Evolutionary conservation across 2,888 invertebrate species (phyloP).

Genomic region (Dysmachus trigonus): DNA sequence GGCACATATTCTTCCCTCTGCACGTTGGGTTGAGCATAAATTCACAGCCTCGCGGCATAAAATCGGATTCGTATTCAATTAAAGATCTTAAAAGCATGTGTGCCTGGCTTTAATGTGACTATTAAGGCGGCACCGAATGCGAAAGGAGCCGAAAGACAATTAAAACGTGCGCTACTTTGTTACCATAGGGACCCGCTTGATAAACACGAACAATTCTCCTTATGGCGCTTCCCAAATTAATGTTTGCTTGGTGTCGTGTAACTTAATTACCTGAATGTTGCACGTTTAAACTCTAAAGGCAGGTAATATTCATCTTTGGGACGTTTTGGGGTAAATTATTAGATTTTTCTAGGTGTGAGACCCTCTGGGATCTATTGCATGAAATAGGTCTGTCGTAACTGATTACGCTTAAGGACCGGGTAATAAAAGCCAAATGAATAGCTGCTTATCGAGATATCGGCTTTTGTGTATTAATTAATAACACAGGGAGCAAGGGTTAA

Average conservation of each 20-base stretch:
- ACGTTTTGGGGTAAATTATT: background rate
- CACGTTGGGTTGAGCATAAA: background rate
- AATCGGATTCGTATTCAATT: conserved; percentile 26
- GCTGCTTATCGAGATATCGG: background rate
- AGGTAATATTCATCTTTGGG: background rate
- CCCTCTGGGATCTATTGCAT: background rate
- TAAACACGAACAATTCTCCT: conserved; percentile 14
- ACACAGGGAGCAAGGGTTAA: background rate
- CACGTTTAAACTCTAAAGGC: background rate
- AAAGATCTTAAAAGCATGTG: conserved; percentile 23
- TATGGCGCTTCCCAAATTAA: conserved; percentile 11
- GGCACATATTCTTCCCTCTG: background rate
- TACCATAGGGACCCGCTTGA: background rate
- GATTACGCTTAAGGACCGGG: background rate
- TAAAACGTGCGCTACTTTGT: conserved; percentile 11
- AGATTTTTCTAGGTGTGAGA: background rate
- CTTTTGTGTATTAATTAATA: background rate
- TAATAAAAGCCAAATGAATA: background rate
- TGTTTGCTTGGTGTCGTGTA: conserved; percentile 23
- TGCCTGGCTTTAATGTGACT: conserved; percentile 6
- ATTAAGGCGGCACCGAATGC: background rate
- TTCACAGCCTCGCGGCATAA: background rate
- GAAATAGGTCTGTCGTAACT: background rate
- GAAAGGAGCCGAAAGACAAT: conserved; percentile 1
- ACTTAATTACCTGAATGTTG: background rate